phyloP scores from a whole-genome alignment of 2,113 vertebrate genomes.

The Phylloscopus trochiloides region DNA sequence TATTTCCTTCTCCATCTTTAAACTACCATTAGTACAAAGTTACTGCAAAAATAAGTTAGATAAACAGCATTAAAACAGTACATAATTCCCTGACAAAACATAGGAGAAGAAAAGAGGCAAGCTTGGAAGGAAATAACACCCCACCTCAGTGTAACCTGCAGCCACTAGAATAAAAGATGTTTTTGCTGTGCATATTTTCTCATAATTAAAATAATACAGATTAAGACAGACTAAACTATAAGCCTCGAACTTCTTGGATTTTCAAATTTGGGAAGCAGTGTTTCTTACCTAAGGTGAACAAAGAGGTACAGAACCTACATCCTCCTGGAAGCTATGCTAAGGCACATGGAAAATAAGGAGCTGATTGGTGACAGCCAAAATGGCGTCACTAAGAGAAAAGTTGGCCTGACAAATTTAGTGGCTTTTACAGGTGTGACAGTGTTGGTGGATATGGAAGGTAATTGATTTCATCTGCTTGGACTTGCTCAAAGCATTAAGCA shows the following conservation, averaged over 20 bases:
- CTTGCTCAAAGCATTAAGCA: background rate
- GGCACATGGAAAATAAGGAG: background rate
- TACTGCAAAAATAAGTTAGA: background rate
- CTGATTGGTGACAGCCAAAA: background rate
- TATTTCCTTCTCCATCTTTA: background rate
- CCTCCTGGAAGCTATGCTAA: background rate
- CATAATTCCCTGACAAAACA: background rate
- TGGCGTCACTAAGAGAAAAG: background rate
- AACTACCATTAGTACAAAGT: background rate
- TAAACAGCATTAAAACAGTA: background rate
- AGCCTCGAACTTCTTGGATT: background rate
- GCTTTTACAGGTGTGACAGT: background rate
- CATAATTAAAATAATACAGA: background rate
- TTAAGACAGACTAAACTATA: background rate
- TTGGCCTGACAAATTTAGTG: background rate
- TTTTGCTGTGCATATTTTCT: background rate
- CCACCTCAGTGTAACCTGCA: background rate
- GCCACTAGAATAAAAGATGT: background rate
- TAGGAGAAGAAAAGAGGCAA: background rate
- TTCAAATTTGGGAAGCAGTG: background rate
- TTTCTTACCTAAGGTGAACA: background rate
- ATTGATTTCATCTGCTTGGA: background rate
- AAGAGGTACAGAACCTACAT: background rate
- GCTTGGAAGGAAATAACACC: background rate
- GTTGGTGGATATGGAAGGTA: background rate